Base-by-base conservation (phyloP, 2,797 vertebrate genomes). In the Oceanodroma leucorhoa region DNA sequence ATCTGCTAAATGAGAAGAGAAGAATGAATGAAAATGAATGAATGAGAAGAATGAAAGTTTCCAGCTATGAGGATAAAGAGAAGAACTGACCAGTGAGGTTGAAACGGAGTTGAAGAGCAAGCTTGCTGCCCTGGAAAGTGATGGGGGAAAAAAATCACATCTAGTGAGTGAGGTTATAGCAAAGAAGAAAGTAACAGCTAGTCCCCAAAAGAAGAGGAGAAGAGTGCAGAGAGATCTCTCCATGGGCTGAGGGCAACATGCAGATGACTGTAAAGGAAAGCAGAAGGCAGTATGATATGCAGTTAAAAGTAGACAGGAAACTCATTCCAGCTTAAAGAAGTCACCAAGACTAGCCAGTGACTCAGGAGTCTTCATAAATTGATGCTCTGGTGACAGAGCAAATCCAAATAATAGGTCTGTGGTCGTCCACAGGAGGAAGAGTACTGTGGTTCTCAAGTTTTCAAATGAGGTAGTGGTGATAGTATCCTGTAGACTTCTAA, bases 31-130 rank as follows among this genome's bases (percentile, higher is more conserved):
- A 91, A 90, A 95, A 89, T 95, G 96, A 96, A 95, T 97, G 96
- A 95, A 92, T 96, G 96, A 97, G 96, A 97, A 97, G 94, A 96
- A 96, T 95, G 94, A 96, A 95, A 97, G 95, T 95, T 95, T 92
- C 94, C 93, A 84, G 2, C 90, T 95, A 67, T 91, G 73, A 93
- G 88, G 73, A 95, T 93, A 95, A 95, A 91, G 65, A 96, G 95
- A 96, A 96, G 96, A 97, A 84, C 79, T 96, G 89, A 94, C 92
- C 94, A 90, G 95, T 96, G 81, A 97, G 93, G 67, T 79, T 95
- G 94, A 87, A 95, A 93, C 90, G 90, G 87, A 96, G 82, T 90
- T 94, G 93, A 95, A 97, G 94, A 96, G 85, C 81, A 90, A 95
- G 85, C 65, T 93, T 94, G 40, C 60, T 94, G 71, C 83, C 73